These are phyloP conservation scores for Platysternon megacephalum DNA, from an alignment of 2,113 vertebrate species.

Conservation along the genomic window DNA sequence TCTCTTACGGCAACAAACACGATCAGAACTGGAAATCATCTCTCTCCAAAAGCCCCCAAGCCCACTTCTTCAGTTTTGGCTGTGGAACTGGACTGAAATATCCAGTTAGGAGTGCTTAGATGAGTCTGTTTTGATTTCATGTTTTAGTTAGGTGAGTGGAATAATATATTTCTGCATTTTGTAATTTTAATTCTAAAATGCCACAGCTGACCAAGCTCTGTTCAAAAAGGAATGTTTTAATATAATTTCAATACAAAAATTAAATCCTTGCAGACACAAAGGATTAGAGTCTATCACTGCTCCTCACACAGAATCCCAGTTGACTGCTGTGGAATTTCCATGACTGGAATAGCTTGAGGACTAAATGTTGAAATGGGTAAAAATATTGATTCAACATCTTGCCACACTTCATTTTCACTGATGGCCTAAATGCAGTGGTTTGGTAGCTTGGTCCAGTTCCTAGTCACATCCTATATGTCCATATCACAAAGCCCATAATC, in stretches of 20 bases:
- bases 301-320: background rate
- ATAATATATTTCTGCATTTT: background rate
- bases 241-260: background rate
- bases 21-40: background rate
- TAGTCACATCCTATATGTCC: background rate
- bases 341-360: background rate
- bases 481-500: background rate
- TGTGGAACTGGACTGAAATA: background rate
- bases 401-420: background rate
- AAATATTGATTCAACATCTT: background rate
- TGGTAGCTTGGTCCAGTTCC: background rate
- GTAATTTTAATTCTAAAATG: background rate
- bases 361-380: background rate
- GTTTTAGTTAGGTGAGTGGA: background rate
- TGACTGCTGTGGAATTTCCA: background rate
- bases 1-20: background rate
- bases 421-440: background rate
- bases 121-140: too few relatives aligned
- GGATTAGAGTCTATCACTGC: background rate
- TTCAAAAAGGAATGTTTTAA: background rate
- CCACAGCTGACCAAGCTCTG: background rate
- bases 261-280: background rate
- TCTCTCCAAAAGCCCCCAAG: background rate
- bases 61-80: background rate
- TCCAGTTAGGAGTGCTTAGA: background rate